Base-by-base conservation (phyloP, 92 coral and sea anemone genomes). In the Meandrina meandrites region DNA sequence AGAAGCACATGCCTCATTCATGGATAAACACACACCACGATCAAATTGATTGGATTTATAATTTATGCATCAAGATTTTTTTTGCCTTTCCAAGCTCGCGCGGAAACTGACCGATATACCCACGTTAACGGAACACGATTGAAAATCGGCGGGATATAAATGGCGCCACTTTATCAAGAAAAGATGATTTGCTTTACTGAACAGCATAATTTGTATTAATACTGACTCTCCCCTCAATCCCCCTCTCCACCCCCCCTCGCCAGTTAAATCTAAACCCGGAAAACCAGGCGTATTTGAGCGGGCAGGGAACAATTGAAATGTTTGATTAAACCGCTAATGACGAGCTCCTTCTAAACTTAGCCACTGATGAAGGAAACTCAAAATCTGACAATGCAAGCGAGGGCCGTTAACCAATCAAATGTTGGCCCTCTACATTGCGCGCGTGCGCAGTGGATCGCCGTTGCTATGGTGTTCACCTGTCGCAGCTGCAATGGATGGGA, bases 381-480 rank as follows among this genome's bases (percentile, higher is more conserved):
- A 78, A 86, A 69, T 80, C 86, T 82, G 86, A 82, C 84, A 82
- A 70, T 69, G 56, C 73, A 27, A 71, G 62, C 21, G 71, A 17
- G n/a, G 24, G 34, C 56, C 18, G 56, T 79, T 36, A 53, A 58
- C 84, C 89, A 78, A 86, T 78, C 70, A 86, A 10, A 40, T 37
- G 16, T 3, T 79, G 79, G 9, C 56, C 42, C 21, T 37, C 74
- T 84, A 58, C 54, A 17, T 31, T 36, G 16, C 36, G 84, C 77
- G 77, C 79, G 34, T 86, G 79, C 85, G 81, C 57, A 13, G 40
- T 51, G 28, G 28, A 48, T 18, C 85, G 54, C 57, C 37, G 94
- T 94, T 92, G 95, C 98, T 90, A 92, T 94, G 95, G 93, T 47
- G 88, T 86, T 91, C 98, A 94, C 95, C 98, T 94, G 95, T 47